Base-by-base conservation (phyloP, 2,888 invertebrate genomes). In the Malthinus flaveolus region DNA sequence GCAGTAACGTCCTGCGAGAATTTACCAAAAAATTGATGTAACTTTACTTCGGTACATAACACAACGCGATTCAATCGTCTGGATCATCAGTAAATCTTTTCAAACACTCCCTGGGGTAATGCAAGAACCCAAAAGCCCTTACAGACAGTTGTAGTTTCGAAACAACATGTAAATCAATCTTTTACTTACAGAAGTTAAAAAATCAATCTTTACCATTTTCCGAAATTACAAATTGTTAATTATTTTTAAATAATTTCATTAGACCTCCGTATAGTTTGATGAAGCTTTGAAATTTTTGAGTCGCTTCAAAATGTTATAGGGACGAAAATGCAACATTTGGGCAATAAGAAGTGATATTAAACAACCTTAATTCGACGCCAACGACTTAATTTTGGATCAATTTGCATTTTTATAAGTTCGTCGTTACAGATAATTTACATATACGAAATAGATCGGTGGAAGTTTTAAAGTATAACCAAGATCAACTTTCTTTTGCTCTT, bases 341-440 rank as follows among this genome's bases (percentile, higher is more conserved):
- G 8, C 48, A 49, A 42, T 15, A 15, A 56, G 48, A 53, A 61
- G 50, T 50, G 50, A 54, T 34, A 34, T 23, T 33, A 47, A 42
- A 53, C 54, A 57, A 61, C 3, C 47, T 62, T 63, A 59, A 60
- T 59, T 61, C 49, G 57, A 56, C 57, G 49, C 50, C 35, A 55
- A 56, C 61, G 59, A 62, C 66, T 65, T 65, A 66, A 65, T 66
- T 65, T 64, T 46, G 49, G 48, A 13, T 46, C 57, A 64, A 66
- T 66, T 66, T 65, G 62, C 66, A 66, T 66, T 66, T 66, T 66
- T 64, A 66, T 63, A 62, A 60, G 59, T 53, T 56, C 44, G 56
- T 58, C 56, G 59, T 59, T 58, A 58, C 56, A 52, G 59, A 57
- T 53, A 61, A 63, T 65, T 63, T 63, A 63, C 65, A 63, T 65